These are phyloP conservation scores for Xyrichtys novacula DNA, from an alignment of 2,797 vertebrate species.

Conservation along the genomic window DNA sequence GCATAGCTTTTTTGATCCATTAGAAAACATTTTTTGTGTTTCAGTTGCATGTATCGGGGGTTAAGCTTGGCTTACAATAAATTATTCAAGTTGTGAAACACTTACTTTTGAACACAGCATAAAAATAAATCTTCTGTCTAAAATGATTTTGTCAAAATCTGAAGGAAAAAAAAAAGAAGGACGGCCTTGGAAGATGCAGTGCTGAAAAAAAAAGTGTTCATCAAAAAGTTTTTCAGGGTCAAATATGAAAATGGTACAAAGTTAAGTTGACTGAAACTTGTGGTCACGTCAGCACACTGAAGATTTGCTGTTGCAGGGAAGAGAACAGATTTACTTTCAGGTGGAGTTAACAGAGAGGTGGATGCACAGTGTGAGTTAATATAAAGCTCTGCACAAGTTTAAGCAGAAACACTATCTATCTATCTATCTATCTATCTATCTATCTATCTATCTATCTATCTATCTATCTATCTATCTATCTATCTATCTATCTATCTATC, in stretches of 20 bases:
- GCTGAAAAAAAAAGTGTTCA: neutral
- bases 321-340: neutral
- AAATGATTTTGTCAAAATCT: neutral
- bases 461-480: too few relatives aligned
- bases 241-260: neutral
- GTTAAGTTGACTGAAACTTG: neutral
- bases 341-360: neutral
- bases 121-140: neutral
- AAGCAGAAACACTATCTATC: too few relatives aligned
- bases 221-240: neutral
- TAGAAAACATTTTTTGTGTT: too few relatives aligned
- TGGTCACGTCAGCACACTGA: neutral
- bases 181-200: neutral
- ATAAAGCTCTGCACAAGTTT: neutral
- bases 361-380: neutral
- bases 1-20: too few relatives aligned
- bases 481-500: too few relatives aligned
- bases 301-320: neutral
- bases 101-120: neutral
- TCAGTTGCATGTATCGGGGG: neutral
- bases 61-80: neutral
- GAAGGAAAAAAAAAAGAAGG: neutral
- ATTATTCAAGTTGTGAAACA: neutral
- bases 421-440: too few relatives aligned
- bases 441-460: too few relatives aligned